phyloP scores from a whole-genome alignment of 2,888 invertebrate genomes.

The Holacanthella duospinosa region DNA sequence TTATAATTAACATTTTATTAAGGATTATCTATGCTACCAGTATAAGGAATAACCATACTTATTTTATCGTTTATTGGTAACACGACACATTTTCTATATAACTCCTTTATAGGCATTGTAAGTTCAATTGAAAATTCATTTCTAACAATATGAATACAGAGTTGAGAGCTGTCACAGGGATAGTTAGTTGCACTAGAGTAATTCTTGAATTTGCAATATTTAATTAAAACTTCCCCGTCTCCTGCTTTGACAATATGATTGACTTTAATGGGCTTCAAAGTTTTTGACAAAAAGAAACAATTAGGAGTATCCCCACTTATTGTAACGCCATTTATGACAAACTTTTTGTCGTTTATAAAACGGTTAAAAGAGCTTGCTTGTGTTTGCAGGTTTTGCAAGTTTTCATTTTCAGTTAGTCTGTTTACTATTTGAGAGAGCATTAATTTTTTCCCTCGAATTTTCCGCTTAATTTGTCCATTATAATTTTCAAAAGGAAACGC shows the following conservation, averaged over 20 bases:
- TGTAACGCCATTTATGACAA: neutral
- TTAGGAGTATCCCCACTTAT: neutral
- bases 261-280: neutral
- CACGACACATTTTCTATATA: neutral
- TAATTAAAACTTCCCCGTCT: neutral
- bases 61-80: no score
- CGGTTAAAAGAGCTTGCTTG: neutral
- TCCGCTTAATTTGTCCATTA: neutral
- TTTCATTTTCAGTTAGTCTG: constrained; percentile 2
- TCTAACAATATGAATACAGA: no score
- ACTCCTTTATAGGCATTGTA: neutral
- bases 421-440: neutral
- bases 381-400: no score
- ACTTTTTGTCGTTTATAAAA: neutral
- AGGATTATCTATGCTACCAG: no score
- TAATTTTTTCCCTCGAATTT: neutral
- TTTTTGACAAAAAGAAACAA: neutral
- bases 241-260: neutral
- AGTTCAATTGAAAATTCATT: neutral
- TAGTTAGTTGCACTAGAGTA: neutral
- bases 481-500: constrained; percentile 10
- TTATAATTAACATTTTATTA: no score
- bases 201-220: neutral
- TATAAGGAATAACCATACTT: no score
- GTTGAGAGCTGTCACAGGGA: no score